phyloP scores from a whole-genome alignment of 2,888 invertebrate species.

The Epicampocera succincta region DNA sequence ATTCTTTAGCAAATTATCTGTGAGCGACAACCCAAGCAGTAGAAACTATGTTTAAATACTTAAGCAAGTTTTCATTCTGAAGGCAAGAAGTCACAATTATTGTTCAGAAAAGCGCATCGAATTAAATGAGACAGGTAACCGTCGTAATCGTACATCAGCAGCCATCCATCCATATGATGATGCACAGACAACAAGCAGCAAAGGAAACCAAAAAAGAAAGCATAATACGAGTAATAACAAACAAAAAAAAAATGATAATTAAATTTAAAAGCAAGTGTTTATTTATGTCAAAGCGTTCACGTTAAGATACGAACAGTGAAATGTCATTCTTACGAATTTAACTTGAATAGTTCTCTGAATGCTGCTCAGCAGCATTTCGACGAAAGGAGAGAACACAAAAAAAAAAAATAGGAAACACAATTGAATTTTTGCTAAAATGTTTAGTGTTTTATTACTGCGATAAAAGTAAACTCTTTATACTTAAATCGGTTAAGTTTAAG shows the following conservation, averaged over 20 bases:
- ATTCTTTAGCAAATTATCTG: constrained; percentile 26
- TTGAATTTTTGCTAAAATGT: constrained; percentile 18
- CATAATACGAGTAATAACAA: neutral
- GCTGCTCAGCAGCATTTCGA: constrained; percentile 1
- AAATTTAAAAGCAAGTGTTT: constrained; percentile 44
- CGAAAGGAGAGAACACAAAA: neutral
- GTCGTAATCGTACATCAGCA: constrained; percentile 58
- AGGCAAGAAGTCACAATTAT: constrained; percentile 49
- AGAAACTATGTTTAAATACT: neutral
- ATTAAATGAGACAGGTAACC: constrained; percentile 68
- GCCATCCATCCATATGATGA: constrained; percentile 13
- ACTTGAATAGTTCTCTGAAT: constrained; percentile 21
- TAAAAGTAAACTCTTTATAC: constrained; percentile 12
- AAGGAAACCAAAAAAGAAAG: neutral
- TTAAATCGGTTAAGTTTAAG: constrained; percentile 50
- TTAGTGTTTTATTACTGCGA: constrained; percentile 26
- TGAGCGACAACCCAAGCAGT: neutral
- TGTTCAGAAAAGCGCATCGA: constrained; percentile 61
- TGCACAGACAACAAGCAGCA: neutral
- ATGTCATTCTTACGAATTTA: constrained; percentile 42
- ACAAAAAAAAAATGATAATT: constrained; percentile 11
- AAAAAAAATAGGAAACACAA: neutral
- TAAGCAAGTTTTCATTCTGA: neutral
- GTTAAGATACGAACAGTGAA: constrained; percentile 51
- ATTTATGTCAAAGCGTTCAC: constrained; percentile 55